These are phyloP conservation scores for Marmota flaviventris DNA, from an alignment of 2,113 vertebrate species.

Conservation along the genomic window DNA sequence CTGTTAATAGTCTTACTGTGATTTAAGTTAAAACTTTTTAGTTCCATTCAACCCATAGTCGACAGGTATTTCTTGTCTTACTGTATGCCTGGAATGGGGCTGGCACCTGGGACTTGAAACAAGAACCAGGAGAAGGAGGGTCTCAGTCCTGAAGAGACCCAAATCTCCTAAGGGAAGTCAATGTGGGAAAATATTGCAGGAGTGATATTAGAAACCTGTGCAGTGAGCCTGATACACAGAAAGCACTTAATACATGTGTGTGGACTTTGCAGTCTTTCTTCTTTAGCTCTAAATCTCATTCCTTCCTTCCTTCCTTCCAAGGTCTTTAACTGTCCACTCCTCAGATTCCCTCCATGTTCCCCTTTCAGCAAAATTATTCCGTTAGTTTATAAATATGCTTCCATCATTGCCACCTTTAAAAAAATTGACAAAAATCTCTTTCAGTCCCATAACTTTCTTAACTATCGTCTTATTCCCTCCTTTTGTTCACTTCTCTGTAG, in stretches of 20 bases:
- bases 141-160: neutral
- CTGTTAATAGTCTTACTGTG: conserved; percentile 50
- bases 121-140: neutral
- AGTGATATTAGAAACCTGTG: neutral
- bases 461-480: rapidly evolving
- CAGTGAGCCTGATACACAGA: neutral
- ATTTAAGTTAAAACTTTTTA: conserved; percentile 48
- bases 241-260: neutral
- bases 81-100: neutral
- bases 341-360: neutral
- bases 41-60: conserved; percentile 20
- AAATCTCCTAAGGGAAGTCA: neutral
- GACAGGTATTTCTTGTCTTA: conserved; percentile 5
- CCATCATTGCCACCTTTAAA: neutral
- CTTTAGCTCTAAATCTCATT: neutral
- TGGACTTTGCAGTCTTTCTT: neutral
- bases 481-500: rapidly evolving
- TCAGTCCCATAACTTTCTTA: neutral
- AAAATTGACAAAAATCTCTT: too few relatives aligned
- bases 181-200: neutral
- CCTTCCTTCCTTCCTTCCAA: neutral
- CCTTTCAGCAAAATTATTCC: neutral
- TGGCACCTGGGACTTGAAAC: neutral
- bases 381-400: neutral
- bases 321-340: neutral